Evolutionary conservation across 2,888 invertebrate genomes (phyloP), one percentile per base, ranked within the genome.

Genomic region (Choristoneura rosaceana): DNA sequence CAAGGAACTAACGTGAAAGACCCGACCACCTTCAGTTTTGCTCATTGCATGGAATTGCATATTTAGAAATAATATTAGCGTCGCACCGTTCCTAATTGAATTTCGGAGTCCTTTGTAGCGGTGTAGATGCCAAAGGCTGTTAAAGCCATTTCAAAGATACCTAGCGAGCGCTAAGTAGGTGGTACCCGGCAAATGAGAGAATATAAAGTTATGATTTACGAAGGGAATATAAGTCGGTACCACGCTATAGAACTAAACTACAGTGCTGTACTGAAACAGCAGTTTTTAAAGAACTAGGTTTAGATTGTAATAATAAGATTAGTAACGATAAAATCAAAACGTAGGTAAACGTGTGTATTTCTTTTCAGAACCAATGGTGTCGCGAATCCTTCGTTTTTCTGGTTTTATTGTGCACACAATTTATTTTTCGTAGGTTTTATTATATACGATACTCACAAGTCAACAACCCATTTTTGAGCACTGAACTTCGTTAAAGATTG

Each of bases 131-230:
- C 25, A 25, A 85, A 87, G 86, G 89, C 86, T 91, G 90, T 92
- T 90, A 90, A 90, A 90, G 87, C 88, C 86, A 85, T 90, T 91
- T 87, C 90, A 90, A 90, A 93, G 93, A 91, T 90, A 92, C 89
- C 90, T 91, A 85, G 81, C 75, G 84, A 47, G 43, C 58, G 71
- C 82, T 77, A n/a, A 15, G n/a, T 15, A 50, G 82, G 80, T 83
- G 82, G 84, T 82, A 84, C 84, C 86, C 85, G 80, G 76, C 85
- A 88, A 92, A 86, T 89, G 90, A 91, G 90, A 92, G 93, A 93
- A 92, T 93, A 93, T 93, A 92, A 93, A 93, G 90, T 92, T 93
- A 91, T 93, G 92, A 93, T 93, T 92, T 93, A 93, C 92, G 89
- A 89, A 90, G 88, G 88, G 90, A 91, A n/a, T 47, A 47, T 43